These are phyloP conservation scores for Clarias magur DNA, from an alignment of 2,113 vertebrate genomes.

Conservation along the genomic window DNA sequence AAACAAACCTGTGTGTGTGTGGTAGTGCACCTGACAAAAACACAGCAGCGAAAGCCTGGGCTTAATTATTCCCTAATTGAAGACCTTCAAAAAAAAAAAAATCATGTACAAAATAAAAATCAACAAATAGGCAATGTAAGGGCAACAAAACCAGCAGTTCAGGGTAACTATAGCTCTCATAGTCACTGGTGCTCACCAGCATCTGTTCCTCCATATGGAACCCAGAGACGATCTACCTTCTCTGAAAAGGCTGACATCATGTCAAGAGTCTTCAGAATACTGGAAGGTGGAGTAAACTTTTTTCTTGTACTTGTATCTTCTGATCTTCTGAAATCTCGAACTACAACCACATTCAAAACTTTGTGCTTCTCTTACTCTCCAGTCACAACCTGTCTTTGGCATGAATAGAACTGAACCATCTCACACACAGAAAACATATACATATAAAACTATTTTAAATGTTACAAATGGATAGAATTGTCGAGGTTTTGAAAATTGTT, in stretches of 20 bases:
- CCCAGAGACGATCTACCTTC: constrained; percentile 28
- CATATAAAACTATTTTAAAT: neutral
- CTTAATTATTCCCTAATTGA: constrained; percentile 55
- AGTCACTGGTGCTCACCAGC: constrained; percentile 9
- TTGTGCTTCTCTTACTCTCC: neutral
- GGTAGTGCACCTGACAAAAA: constrained; percentile 37
- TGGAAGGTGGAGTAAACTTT: neutral
- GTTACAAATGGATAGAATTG: neutral
- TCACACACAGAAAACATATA: neutral
- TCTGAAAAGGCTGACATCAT: constrained; percentile 43
- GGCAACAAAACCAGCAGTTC: constrained; percentile 36
- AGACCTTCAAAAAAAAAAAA: constrained; percentile 33
- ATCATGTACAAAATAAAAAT: constrained; percentile 49
- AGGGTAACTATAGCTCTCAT: constrained; percentile 9
- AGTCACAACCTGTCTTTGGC: no score
- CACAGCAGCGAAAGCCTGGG: constrained; percentile 14
- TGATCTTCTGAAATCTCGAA: neutral
- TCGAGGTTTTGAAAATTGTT: neutral
- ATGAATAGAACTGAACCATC: neutral
- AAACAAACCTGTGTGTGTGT: constrained; percentile 48
- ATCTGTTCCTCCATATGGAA: constrained; percentile 57
- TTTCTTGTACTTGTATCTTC: neutral
- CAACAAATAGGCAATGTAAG: constrained; percentile 37
- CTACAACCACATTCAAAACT: neutral
- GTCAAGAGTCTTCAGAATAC: constrained; percentile 8